These are phyloP conservation scores for Tetragonisca angustula DNA, from an alignment of 2,888 invertebrate species.

Conservation along the genomic window DNA sequence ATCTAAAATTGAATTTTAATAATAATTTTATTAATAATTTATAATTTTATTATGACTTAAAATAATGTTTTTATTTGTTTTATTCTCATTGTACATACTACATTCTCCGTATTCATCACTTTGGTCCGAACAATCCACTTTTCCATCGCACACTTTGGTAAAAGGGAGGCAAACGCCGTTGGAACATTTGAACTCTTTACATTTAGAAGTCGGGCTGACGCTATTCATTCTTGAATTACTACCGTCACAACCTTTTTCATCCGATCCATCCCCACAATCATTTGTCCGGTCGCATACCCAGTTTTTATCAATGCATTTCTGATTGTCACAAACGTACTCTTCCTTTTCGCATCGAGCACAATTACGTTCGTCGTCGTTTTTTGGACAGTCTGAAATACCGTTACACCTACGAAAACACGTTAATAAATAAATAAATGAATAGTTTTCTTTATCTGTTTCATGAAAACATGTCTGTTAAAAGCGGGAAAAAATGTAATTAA, in stretches of 20 bases:
- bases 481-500: neutral
- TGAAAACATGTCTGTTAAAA: neutral
- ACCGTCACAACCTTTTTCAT: constrained; percentile 85
- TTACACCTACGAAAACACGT: constrained; percentile 85
- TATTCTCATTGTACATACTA: constrained; percentile 75
- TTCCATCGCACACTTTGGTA: constrained; percentile 87
- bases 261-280: constrained; percentile 90
- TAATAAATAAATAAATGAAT: neutral
- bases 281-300: constrained; percentile 87
- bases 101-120: constrained; percentile 90
- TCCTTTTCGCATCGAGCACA: constrained; percentile 85
- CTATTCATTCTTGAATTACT: constrained; percentile 7
- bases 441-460: no score
- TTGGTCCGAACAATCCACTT: constrained; percentile 88
- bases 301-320: constrained; percentile 86
- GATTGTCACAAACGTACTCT: constrained; percentile 86
- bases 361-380: constrained; percentile 89
- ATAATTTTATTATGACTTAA: neutral
- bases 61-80: neutral
- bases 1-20: neutral
- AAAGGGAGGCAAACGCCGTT: constrained; percentile 89
- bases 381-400: constrained; percentile 88
- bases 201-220: constrained; percentile 59
- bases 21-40: neutral
- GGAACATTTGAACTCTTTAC: constrained; percentile 85